Evolutionary conservation across 2,113 vertebrate species (phyloP).

Genomic region (Chloroceryle aenea): DNA sequence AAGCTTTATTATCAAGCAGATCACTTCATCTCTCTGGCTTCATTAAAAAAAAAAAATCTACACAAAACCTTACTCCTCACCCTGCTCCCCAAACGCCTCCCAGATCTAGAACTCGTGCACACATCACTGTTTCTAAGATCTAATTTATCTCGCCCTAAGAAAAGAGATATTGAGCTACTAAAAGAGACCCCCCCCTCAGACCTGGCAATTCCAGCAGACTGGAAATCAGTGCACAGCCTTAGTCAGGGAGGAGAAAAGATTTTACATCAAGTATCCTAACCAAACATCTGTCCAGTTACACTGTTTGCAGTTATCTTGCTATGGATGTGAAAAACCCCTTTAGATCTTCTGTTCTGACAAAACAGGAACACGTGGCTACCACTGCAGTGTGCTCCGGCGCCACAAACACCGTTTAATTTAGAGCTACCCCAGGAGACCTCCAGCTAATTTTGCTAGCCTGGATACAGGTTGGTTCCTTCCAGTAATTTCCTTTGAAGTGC

Average conservation of each 20-base stretch:
- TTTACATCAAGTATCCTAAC: background rate
- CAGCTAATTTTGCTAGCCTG: conserved; percentile 69
- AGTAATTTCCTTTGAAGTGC: conserved; percentile 75
- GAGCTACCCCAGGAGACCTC: conserved; percentile 64
- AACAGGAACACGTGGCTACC: background rate
- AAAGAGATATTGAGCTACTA: background rate
- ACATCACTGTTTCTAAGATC: conserved; percentile 37
- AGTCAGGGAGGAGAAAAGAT: background rate
- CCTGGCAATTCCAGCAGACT: background rate
- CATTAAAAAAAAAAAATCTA: conserved; percentile 26
- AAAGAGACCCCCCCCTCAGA: background rate
- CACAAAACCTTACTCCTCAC: background rate
- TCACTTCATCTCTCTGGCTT: conserved; percentile 78
- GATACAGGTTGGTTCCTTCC: conserved; percentile 29
- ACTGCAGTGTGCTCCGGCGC: background rate
- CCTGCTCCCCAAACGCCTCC: conserved; percentile 34
- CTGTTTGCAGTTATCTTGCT: background rate
- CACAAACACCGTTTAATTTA: conserved; percentile 31
- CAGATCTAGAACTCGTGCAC: conserved; percentile 30
- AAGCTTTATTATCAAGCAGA: conserved; percentile 84
- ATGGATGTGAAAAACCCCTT: background rate
- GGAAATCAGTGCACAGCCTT: background rate
- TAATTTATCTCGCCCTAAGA: conserved; percentile 48
- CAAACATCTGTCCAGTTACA: background rate
- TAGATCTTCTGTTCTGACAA: background rate